phyloP scores from a whole-genome alignment of 2,888 invertebrate species.

The Dusona sp. region DNA sequence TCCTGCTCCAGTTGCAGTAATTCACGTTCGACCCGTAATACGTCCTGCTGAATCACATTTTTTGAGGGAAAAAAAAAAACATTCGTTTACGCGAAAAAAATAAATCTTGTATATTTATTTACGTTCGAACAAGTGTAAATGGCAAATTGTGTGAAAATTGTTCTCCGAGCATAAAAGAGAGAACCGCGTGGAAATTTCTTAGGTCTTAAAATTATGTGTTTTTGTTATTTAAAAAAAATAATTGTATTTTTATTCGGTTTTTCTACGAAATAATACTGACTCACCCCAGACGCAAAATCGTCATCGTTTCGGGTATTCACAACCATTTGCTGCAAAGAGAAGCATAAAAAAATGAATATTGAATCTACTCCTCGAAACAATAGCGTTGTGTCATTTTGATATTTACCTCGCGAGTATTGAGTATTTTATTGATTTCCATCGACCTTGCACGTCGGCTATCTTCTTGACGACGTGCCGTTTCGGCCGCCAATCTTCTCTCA shows the following conservation, averaged over 20 bases:
- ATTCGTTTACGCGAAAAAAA: not conserved
- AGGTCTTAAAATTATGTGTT: not conserved
- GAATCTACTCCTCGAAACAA: not conserved
- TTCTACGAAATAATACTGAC: conserved; percentile 29
- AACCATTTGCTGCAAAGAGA: conserved; percentile 78
- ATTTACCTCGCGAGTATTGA: conserved; percentile 88
- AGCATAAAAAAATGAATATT: not conserved
- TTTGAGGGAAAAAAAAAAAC: not conserved
- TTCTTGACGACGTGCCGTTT: conserved; percentile 80
- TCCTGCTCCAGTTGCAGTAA: conserved; percentile 92
- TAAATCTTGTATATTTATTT: not conserved
- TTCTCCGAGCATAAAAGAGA: not conserved
- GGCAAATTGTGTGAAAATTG: not conserved
- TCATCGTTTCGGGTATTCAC: conserved; percentile 78
- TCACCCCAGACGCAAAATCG: conserved; percentile 81
- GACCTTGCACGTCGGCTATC: conserved; percentile 86
- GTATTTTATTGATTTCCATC: conserved; percentile 87
- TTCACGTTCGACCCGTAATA: conserved; percentile 92
- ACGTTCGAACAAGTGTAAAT: not conserved
- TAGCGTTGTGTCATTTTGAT: not conserved
- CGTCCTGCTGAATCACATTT: conserved; percentile 85
- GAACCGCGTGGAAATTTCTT: not conserved
- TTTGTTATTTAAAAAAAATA: not conserved
- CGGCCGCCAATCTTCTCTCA: conserved; percentile 78
- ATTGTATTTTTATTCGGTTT: not conserved